Evolutionary conservation across 2,797 vertebrate species (phyloP).

Genomic region (Podarcis siculus): DNA sequence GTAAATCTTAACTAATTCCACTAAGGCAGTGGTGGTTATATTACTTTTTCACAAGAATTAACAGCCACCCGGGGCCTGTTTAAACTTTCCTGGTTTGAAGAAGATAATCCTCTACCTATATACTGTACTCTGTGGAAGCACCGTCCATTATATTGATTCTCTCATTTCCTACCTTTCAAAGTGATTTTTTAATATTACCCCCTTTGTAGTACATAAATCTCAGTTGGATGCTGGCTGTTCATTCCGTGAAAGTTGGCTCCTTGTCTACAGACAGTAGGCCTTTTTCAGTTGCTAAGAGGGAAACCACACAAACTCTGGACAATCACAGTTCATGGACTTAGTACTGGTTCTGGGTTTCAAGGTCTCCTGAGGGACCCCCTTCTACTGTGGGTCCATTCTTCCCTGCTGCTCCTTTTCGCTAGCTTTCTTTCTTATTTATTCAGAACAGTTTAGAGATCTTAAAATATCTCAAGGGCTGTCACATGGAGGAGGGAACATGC

Average conservation of each 20-base stretch:
- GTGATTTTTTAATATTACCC: conserved; percentile 36
- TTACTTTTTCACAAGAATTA: conserved; percentile 28
- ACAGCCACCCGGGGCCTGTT: conserved; percentile 27
- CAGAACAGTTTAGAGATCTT: too few relatives aligned
- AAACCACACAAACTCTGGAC: not conserved
- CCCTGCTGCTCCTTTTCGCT: not conserved
- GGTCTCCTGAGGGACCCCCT: too few relatives aligned
- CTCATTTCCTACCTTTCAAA: conserved; percentile 37
- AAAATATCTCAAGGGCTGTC: too few relatives aligned
- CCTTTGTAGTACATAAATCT: conserved; percentile 8
- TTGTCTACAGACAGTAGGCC: not conserved
- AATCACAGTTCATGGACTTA: too few relatives aligned
- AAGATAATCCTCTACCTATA: conserved; percentile 2
- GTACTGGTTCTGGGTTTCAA: not conserved
- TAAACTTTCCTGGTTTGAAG: conserved; percentile 17
- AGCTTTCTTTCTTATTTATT: too few relatives aligned
- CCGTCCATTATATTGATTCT: not conserved
- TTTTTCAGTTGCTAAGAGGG: not conserved
- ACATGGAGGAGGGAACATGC: too few relatives aligned
- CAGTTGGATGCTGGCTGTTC: not conserved
- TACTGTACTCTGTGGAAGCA: conserved; percentile 8
- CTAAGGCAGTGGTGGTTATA: conserved; percentile 23
- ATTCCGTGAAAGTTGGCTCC: not conserved
- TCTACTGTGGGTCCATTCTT: not conserved
- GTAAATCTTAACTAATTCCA: conserved; percentile 30